A percentile compares a stretch with the other conserved stretches of the same genome.
Evolutionary conservation across 2,797 vertebrate species (phyloP).

Genomic region (Sitta carolinensis): DNA sequence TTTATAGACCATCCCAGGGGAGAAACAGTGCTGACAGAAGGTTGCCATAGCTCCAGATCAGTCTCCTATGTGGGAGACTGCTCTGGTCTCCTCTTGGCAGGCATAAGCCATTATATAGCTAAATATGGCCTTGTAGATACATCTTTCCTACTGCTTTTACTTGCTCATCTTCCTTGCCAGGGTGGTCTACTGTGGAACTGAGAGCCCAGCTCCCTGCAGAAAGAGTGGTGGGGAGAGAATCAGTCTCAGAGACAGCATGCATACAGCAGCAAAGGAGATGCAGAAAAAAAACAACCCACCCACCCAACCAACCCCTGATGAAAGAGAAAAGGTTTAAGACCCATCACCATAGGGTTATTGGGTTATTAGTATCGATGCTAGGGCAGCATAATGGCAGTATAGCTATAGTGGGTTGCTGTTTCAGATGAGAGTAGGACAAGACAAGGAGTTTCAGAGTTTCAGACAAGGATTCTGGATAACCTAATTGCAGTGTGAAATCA

Average conservation of each 20-base stretch:
- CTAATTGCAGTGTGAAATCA: neutral
- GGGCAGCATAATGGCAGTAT: neutral
- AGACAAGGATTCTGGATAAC: neutral
- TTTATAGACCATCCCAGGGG: neutral
- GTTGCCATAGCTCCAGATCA: neutral
- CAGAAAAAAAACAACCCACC: neutral
- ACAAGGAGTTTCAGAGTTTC: too few species aligned
- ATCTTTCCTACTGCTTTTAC: neutral
- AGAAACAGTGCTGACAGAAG: neutral
- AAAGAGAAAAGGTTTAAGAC: neutral
- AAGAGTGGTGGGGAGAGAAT: neutral
- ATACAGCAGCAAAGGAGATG: neutral
- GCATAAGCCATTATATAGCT: fast-evolving
- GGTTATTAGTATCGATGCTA: neutral
- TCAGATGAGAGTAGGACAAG: too few species aligned
- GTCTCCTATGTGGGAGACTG: neutral
- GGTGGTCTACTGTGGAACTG: neutral
- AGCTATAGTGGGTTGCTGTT: neutral
- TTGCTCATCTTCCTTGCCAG: neutral
- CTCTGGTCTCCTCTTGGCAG: neutral
- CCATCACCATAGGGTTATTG: neutral
- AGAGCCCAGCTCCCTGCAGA: neutral
- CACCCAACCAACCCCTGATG: neutral
- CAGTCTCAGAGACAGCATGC: neutral
- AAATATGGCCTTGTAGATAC: neutral